Conservation (phyloP, 2,797 vertebrate genomes). For the Carapus acus region DNA sequence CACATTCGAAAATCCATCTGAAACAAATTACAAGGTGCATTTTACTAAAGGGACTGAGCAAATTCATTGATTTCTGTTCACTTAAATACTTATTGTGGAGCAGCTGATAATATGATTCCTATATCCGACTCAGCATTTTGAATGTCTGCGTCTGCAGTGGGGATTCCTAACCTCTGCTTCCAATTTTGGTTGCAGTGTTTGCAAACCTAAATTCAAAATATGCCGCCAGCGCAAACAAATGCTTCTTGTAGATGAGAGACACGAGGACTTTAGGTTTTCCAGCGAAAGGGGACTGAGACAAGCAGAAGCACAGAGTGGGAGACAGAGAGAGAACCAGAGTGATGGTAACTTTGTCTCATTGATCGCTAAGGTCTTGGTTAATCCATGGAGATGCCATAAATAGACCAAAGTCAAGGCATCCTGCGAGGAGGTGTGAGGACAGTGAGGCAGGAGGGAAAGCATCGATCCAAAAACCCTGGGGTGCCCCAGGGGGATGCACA, state of each 20-base stretch:
- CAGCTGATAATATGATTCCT: too few species aligned
- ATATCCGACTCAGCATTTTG: too few species aligned
- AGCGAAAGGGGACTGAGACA: slow-evolving; percentile 52
- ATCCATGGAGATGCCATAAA: slow-evolving; percentile 64
- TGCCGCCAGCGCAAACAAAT: slow-evolving; percentile 5
- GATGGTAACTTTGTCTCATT: slow-evolving; percentile 57
- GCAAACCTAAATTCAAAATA: slow-evolving; percentile 7
- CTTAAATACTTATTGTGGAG: too few species aligned
- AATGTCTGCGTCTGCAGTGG: too few species aligned
- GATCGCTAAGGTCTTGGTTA: slow-evolving; percentile 59
- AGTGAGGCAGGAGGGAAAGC: slow-evolving; percentile 42
- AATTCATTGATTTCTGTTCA: too few species aligned
- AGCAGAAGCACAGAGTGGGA: slow-evolving; percentile 33
- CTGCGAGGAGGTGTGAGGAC: slow-evolving; percentile 44
- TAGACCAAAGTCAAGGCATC: slow-evolving; percentile 62
- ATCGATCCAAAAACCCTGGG: slow-evolving; percentile 62
- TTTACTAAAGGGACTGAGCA: too few species aligned
- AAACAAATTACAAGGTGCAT: too few species aligned
- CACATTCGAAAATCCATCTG: too few species aligned
- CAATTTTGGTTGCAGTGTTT: slow-evolving; percentile 9
- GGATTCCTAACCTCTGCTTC: too few species aligned
- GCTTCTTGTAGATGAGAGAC: slow-evolving; percentile 33
- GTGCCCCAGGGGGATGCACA: slow-evolving; percentile 55
- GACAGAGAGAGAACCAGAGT: slow-evolving; percentile 1
- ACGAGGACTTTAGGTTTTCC: slow-evolving; percentile 46